Conservation (phyloP, 2,797 vertebrate genomes). For the Psittacula echo region DNA sequence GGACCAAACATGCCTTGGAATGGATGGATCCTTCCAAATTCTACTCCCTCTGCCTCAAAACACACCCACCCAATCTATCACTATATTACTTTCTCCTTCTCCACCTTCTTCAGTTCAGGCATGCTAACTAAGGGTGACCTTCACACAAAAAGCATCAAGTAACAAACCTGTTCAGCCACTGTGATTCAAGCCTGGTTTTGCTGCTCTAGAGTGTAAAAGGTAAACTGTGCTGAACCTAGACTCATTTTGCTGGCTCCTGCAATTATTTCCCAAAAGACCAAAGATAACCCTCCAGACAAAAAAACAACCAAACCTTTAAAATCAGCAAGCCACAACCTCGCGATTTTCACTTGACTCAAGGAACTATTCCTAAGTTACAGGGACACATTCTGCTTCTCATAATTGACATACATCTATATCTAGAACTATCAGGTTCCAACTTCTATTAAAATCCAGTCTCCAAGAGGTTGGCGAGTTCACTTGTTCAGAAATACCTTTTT, state of each 20-base stretch:
- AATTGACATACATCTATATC: not conserved
- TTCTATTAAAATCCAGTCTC: not conserved
- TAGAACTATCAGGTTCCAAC: not conserved
- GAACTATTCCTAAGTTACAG: not conserved
- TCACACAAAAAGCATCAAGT: not conserved
- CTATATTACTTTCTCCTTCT: not conserved
- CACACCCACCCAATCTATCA: not conserved
- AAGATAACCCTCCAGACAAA: not conserved
- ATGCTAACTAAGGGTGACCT: not conserved
- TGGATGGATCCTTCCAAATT: not conserved
- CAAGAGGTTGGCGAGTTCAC: not conserved
- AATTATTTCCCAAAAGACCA: not conserved
- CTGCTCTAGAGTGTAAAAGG: rapidly evolving
- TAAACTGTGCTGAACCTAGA: not conserved
- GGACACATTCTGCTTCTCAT: not conserved
- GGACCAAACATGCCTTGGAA: not conserved
- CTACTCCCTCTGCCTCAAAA: not conserved
- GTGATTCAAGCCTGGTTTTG: not conserved
- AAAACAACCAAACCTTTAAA: not conserved
- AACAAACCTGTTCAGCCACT: no score
- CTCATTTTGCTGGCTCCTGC: not conserved
- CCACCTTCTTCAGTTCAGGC: not conserved
- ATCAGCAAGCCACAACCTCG: not conserved
- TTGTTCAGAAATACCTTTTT: not conserved
- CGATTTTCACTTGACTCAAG: not conserved